Evolutionary conservation across 2,797 vertebrate genomes (phyloP).

Genomic region (Sandelia bainsii): DNA sequence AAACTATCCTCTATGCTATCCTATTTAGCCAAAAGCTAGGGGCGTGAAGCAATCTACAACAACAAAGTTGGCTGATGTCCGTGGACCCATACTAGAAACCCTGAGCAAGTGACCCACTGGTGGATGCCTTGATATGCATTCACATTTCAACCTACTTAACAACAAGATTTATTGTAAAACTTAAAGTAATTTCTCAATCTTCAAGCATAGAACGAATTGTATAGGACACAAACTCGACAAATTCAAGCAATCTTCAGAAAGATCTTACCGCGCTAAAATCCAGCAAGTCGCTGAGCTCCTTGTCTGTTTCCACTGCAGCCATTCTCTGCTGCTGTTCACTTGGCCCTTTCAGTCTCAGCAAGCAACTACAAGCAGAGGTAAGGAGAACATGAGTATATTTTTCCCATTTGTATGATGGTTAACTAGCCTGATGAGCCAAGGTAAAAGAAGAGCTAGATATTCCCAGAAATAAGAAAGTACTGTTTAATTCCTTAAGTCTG

Average conservation of each 20-base stretch:
- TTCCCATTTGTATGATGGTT: slow-evolving; percentile 18
- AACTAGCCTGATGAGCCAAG: slow-evolving; percentile 22
- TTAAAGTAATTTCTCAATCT: slow-evolving; percentile 11
- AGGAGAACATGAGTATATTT: slow-evolving; percentile 54
- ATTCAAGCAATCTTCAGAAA: slow-evolving; percentile 48
- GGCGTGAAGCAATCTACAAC: slow-evolving; percentile 30
- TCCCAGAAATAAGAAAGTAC: neutral
- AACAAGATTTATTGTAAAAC: slow-evolving; percentile 11
- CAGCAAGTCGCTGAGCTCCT: slow-evolving; percentile 97
- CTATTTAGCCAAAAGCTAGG: slow-evolving; percentile 15
- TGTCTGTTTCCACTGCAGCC: slow-evolving; percentile 96
- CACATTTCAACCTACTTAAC: slow-evolving; percentile 25
- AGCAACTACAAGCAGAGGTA: slow-evolving; percentile 74
- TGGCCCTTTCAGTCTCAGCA: slow-evolving; percentile 80
- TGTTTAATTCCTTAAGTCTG: neutral
- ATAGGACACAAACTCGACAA: slow-evolving; percentile 33
- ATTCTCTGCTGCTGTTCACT: slow-evolving; percentile 87
- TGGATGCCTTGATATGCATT: slow-evolving; percentile 18
- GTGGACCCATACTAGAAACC: slow-evolving; percentile 17
- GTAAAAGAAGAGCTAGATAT: neutral
- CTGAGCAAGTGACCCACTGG: slow-evolving; percentile 24
- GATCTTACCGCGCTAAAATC: slow-evolving; percentile 97
- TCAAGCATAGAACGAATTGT: slow-evolving; percentile 16
- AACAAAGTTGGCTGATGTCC: slow-evolving; percentile 24
- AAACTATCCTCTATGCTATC: slow-evolving; percentile 19